Conservation (phyloP, 2,113 vertebrate genomes). For the Eubucco bourcierii region DNA sequence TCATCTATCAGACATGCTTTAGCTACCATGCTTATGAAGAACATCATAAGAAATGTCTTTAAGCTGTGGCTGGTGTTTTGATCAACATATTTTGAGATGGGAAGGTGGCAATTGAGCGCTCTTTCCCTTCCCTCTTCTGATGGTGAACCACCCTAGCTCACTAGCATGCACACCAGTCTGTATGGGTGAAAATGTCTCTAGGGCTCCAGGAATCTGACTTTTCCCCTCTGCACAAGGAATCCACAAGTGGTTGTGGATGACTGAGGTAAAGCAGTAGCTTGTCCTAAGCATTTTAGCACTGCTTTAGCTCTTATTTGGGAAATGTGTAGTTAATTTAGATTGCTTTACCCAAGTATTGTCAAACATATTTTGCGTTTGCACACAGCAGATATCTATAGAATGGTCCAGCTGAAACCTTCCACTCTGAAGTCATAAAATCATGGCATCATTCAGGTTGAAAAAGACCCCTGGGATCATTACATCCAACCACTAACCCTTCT, state of each 20-base stretch:
- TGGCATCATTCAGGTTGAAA: no score
- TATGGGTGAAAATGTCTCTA: not conserved
- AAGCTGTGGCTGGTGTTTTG: not conserved
- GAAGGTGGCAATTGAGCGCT: not conserved
- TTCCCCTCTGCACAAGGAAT: not conserved
- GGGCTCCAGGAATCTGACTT: not conserved
- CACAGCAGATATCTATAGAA: not conserved
- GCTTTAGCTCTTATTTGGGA: not conserved
- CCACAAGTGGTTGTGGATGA: not conserved
- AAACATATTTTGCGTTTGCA: not conserved
- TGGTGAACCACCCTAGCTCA: not conserved
- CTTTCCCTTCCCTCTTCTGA: not conserved
- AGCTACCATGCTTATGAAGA: not conserved
- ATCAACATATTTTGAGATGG: not conserved
- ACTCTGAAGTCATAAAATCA: fast-evolving
- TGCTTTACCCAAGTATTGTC: not conserved
- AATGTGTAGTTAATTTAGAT: fast-evolving
- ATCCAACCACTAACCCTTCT: no score
- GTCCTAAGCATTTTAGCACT: not conserved
- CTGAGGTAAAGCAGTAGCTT: not conserved
- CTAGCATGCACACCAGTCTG: not conserved
- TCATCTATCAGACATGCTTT: not conserved
- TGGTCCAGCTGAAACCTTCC: not conserved
- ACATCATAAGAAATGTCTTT: not conserved
- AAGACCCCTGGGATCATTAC: no score